Evolutionary conservation across 1,140 invertebrate genomes (phyloP), one percentile per base, ranked within the genome.

Genomic region (Tenebrio molitor): DNA sequence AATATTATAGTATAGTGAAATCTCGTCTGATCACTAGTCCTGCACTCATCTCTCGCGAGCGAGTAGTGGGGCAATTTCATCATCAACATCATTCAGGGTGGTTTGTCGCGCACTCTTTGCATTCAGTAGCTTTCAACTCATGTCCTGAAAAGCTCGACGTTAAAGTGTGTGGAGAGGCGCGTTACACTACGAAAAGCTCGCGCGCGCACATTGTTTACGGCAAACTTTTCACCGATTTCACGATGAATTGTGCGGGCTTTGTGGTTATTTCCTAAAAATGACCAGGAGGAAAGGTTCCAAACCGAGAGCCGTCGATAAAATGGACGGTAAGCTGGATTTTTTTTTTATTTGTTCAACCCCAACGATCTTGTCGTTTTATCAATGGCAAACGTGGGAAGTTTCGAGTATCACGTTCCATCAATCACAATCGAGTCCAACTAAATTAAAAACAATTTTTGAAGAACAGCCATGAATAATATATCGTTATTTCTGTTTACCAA

Each of bases 41-140:
- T 53, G 46, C 50, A 58, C 21, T 58, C 50, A 58, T 58, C 50
- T 58, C 50, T 58, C 21, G 50, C 50, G 50, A 14, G 12, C 14
- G n/a, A 58, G 50, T 58, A 58, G 50, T 58, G 50, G 50, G 50
- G 50, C 23, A 29, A 58, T 58, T 58, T 58, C 50, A 58, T 58
- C 50, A 58, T 58, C 50, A 29, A 25, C 50, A 58, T 29, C 50
- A 58, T 58, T 58, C 50, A 58, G 50, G 50, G 50, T 58, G 50
- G 50, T 58, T 58, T 58, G 50, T 58, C 50, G 50, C 50, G 50
- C 50, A 29, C 50, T 58, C 50, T 58, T 58, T 29, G 23, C 50
- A 58, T 58, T 58, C 50, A 58, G 50, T 58, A 58, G 50, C 50
- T 58, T 58, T 58, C 50, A 58, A 29, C 50, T 58, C 50, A 58